Base-by-base conservation (phyloP, 2,888 invertebrate species). In the Coelopa pilipes region DNA sequence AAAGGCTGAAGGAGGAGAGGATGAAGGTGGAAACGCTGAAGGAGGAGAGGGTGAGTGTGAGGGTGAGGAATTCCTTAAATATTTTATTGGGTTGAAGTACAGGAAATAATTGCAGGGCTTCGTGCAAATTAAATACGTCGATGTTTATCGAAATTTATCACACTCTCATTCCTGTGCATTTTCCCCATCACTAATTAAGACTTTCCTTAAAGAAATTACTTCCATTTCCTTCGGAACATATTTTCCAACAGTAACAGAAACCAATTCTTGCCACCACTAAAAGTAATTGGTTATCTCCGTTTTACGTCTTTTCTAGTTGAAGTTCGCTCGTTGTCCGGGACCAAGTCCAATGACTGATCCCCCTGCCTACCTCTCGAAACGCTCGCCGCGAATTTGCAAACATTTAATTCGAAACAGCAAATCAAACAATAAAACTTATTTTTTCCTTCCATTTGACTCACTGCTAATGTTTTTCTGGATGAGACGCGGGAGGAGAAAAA, bases 391-490 rank as follows among this genome's bases (percentile, higher is more conserved):
- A 34, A 34, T 4, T 34, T 34, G 34, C 34, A 34, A 34, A 34
- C 34, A 34, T 34, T 34, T 34, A 34, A 34, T 34, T 34, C 34
- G 34, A 34, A 34, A 34, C 50, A 70, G 50, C 50, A 62, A 45
- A 70, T 62, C 70, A 70, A 62, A 45, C 45, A 70, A 70, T 70
- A 70, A 62, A 70, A 62, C 62, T 70, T 34, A 7, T 34, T 34
- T 34, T 34, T 34, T 34, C 34, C 7, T 34, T 34, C 7, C 34
- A 34, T 2, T 34, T 34, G 34, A 7, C 2, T 34, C 7, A 4
- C 7, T 34, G 2, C 34, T 4, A 7, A 2, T 34, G 34, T 34
- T 70, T 63, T 45, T 65, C 65, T 46, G 34, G 62, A 63, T n/a
- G 62, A 50, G 62, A 62, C 62, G 62, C 53, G 45, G n/a, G 24